Evolutionary conservation across 2,888 invertebrate species (phyloP).

Genomic region (Eutolmus rufibarbis): DNA sequence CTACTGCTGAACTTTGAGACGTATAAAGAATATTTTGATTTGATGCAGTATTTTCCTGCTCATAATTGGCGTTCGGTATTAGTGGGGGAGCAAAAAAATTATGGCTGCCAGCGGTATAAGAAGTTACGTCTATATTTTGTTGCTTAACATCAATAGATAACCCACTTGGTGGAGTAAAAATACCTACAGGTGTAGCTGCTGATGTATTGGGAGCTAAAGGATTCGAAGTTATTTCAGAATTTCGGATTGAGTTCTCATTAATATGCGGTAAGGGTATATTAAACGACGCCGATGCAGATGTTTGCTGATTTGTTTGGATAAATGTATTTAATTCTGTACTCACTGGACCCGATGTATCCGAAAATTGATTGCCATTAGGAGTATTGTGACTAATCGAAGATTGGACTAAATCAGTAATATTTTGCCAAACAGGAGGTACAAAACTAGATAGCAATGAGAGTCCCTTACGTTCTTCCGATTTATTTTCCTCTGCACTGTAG

Average conservation of each 20-base stretch:
- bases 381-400: conserved; percentile 53
- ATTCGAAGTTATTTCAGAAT: background rate
- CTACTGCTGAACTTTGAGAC: background rate
- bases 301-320: background rate
- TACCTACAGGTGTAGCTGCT: background rate
- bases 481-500: conserved; percentile 47
- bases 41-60: background rate
- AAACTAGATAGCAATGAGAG: conserved; percentile 58
- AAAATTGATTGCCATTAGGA: background rate
- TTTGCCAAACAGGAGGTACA: conserved; percentile 55
- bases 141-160: background rate
- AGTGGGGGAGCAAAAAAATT: background rate
- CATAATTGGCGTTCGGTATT: background rate
- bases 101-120: background rate
- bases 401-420: conserved; percentile 58
- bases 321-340: conserved; percentile 44
- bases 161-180: background rate
- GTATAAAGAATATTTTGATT: background rate
- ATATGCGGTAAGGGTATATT: background rate
- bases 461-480: conserved; percentile 49
- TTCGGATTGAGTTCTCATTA: background rate
- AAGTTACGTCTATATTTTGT: background rate
- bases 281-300: background rate
- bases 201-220: background rate
- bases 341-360: conserved; percentile 44